Evolutionary conservation across 23 tunicate genomes (phyloP), one percentile per base, ranked within the genome.

Genomic region (Halocynthia aurantium): DNA sequence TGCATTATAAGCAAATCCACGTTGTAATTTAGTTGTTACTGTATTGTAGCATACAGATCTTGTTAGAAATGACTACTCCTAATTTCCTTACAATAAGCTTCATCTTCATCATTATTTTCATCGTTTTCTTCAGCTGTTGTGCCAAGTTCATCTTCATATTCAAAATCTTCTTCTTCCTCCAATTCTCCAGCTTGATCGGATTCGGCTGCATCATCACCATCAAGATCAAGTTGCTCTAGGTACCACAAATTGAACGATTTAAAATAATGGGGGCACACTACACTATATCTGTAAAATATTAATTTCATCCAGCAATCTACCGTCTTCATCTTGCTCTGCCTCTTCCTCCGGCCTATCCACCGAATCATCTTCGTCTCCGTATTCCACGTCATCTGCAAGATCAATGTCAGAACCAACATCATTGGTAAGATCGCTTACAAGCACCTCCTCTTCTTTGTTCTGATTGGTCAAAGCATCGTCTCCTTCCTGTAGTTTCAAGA

Each of bases 141-240:
- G 11, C 71, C 92, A 15, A 72, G 76, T 12, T 86, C 92, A 21
- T 51, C 80, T 8, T 85, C 85, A 68, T 86, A 85, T 7, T 86
- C 85, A 53, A 83, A 85, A 8, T 76, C 87, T 10, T 51, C 83
- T 18, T 61, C 64, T 11, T 84, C 88, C 5, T 49, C 51, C 20
- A 81, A 85, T 65, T 7, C 61, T 53, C 50, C 55, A 67, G 57
- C 68, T 40, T 52, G 72, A 13, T 74, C 72, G 11, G 78, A 74
- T 64, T 74, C 78, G 5, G 64, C 78, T 8, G 78, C 78, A 54
- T 74, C 55, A 74, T 74, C 78, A 15, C 60, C 62, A 54, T 74
- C 78, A 12, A 74, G 64, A 18, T 74, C 73, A 40, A 61, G 62
- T 60, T 81, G 71, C 50, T 61, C 71, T 63, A 17, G 31, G 5